A percentile compares a stretch with the other conserved stretches of the same genome.
phyloP scores from a whole-genome alignment of 2,113 vertebrate genomes.

The Barnardius zonarius region DNA sequence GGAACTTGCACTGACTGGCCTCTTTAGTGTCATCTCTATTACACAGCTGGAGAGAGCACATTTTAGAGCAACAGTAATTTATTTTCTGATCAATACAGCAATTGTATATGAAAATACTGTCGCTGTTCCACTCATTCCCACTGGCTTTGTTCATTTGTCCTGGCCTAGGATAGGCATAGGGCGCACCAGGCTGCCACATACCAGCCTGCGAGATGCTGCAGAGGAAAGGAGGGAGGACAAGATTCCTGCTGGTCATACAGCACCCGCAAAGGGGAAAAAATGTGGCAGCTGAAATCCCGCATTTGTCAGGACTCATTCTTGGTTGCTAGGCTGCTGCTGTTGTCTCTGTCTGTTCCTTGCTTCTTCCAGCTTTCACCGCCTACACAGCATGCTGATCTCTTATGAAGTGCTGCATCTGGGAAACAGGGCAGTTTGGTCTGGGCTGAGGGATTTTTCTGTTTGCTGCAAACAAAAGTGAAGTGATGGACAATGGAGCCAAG shows the following conservation, averaged over 20 bases:
- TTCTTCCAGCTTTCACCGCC: not conserved
- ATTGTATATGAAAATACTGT: not conserved
- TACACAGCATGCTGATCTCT: not conserved
- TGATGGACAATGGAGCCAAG: not conserved
- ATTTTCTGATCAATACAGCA: not conserved
- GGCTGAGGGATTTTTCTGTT: not conserved
- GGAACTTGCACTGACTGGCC: not conserved
- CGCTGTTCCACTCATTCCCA: accelerated
- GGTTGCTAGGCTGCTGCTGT: not conserved
- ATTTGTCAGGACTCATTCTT: not conserved
- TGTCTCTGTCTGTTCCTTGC: not conserved
- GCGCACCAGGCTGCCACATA: not conserved
- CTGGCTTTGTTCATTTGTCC: not conserved
- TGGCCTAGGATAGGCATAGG: not conserved
- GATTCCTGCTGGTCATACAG: not conserved
- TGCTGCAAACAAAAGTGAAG: not conserved
- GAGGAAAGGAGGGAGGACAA: not conserved
- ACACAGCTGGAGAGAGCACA: not conserved
- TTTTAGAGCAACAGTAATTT: not conserved
- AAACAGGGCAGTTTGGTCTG: not conserved
- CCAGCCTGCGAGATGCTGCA: not conserved
- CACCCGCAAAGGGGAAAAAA: not conserved
- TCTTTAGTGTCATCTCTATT: not conserved
- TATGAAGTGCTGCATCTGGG: not conserved
- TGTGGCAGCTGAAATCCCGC: accelerated